These are phyloP conservation scores for Gortyna flavago DNA, from an alignment of 2,888 invertebrate genomes.

Conservation along the genomic window DNA sequence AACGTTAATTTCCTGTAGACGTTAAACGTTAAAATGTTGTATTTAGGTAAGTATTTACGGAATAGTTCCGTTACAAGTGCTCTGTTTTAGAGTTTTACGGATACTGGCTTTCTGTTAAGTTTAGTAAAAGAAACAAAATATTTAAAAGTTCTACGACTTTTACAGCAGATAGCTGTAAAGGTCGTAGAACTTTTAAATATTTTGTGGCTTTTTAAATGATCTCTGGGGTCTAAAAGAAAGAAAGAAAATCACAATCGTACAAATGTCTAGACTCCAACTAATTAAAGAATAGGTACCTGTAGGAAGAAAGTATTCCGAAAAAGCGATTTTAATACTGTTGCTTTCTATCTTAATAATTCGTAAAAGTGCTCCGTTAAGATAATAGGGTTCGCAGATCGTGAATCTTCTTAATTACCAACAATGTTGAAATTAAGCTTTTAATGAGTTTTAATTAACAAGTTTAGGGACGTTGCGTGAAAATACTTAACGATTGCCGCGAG, in stretches of 20 bases:
- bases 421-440: slow-evolving; percentile 88
- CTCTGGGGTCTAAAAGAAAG: neutral
- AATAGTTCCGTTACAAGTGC: slow-evolving; percentile 12
- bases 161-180: no score
- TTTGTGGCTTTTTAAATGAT: slow-evolving; percentile 1
- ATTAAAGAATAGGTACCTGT: slow-evolving; percentile 41
- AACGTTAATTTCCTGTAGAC: slow-evolving; percentile 46
- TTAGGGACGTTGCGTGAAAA: slow-evolving; percentile 82
- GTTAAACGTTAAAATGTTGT: slow-evolving; percentile 20
- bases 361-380: slow-evolving; percentile 82
- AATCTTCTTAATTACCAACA: slow-evolving; percentile 89
- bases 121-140: slow-evolving; percentile 3
- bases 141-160: slow-evolving; percentile 20
- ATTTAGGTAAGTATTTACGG: slow-evolving; percentile 33
- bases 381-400: slow-evolving; percentile 86
- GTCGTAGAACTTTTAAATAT: no score
- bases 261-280: slow-evolving; percentile 46
- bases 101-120: slow-evolving; percentile 16
- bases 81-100: slow-evolving; percentile 21
- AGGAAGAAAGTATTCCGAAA: slow-evolving; percentile 53
- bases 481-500: slow-evolving; percentile 77
- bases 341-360: slow-evolving; percentile 83
- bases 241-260: neutral
- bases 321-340: slow-evolving; percentile 79
- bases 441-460: slow-evolving; percentile 89